These are phyloP conservation scores for Corythaixoides concolor DNA, from an alignment of 2,113 vertebrate species.

Conservation along the genomic window DNA sequence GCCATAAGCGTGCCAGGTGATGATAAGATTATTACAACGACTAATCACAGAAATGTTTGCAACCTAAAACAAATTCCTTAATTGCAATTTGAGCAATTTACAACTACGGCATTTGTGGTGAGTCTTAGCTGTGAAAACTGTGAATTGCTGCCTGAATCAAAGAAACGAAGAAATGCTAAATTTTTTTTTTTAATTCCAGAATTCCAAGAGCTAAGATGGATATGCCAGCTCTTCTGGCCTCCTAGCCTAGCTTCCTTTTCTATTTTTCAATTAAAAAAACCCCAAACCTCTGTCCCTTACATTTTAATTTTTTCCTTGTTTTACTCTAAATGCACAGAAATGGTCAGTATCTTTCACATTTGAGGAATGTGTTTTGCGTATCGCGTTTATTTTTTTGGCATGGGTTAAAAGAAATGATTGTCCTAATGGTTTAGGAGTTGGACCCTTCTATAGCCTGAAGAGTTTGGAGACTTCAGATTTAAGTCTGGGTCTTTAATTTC, in stretches of 20 bases:
- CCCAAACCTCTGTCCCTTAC: background rate
- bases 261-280: background rate
- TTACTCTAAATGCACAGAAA: conserved; percentile 23
- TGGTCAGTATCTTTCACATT: background rate
- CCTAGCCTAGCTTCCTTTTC: background rate
- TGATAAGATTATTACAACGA: conserved; percentile 6
- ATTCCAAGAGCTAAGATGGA: background rate
- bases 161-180: background rate
- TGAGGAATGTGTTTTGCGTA: background rate
- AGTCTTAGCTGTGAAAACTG: background rate
- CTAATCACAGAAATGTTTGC: conserved; percentile 14
- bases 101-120: background rate
- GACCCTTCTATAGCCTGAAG: background rate
- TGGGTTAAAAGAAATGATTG: conserved; percentile 45
- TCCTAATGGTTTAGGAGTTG: background rate
- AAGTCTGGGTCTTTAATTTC: background rate
- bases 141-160: background rate
- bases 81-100: background rate
- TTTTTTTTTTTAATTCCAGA: background rate
- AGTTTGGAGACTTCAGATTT: background rate
- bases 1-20: conserved; percentile 3
- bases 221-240: background rate
- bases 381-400: conserved; percentile 33
- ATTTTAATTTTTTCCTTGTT: background rate
- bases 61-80: conserved; percentile 18